phyloP scores from a whole-genome alignment of 2,888 invertebrate species.

The Pandemis heparana region DNA sequence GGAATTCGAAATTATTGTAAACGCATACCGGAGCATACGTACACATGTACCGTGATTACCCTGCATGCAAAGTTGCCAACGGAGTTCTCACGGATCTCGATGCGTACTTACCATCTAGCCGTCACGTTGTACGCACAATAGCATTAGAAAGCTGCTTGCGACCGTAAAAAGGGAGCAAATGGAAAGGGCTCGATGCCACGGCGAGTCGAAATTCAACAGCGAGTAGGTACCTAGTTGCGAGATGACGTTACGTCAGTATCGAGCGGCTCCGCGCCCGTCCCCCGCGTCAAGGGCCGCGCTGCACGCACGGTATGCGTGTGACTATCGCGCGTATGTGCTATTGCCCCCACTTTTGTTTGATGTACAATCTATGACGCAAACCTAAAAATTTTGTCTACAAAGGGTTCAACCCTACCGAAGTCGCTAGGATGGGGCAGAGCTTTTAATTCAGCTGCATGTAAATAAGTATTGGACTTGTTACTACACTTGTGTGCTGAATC shows the following conservation, averaged over 20 bases:
- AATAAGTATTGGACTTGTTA: constrained; percentile 83
- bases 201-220: constrained; percentile 53
- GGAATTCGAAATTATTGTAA: constrained; percentile 17
- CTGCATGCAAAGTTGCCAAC: constrained; percentile 54
- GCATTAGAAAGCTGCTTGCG: constrained; percentile 81
- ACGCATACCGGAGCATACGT: constrained; percentile 52
- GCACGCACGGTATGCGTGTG: constrained; percentile 61
- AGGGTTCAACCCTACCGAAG: constrained; percentile 82
- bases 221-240: constrained; percentile 55
- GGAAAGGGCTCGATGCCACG: constrained; percentile 68
- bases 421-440: constrained; percentile 77
- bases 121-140: constrained; percentile 75
- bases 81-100: constrained; percentile 78
- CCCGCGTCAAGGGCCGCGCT: constrained; percentile 51
- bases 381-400: constrained; percentile 72
- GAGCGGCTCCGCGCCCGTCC: constrained; percentile 66
- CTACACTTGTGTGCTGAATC: constrained; percentile 80
- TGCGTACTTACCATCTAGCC: constrained; percentile 66
- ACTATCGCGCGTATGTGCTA: constrained; percentile 61
- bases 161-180: constrained; percentile 81
- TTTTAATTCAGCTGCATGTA: constrained; percentile 82
- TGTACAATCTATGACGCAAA: constrained; percentile 70
- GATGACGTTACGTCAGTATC: constrained; percentile 78
- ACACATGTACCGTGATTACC: constrained; percentile 56
- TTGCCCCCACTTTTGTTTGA: constrained; percentile 70